Conservation (phyloP, 1,140 invertebrate genomes). For the Heliconius eleuchia region DNA sequence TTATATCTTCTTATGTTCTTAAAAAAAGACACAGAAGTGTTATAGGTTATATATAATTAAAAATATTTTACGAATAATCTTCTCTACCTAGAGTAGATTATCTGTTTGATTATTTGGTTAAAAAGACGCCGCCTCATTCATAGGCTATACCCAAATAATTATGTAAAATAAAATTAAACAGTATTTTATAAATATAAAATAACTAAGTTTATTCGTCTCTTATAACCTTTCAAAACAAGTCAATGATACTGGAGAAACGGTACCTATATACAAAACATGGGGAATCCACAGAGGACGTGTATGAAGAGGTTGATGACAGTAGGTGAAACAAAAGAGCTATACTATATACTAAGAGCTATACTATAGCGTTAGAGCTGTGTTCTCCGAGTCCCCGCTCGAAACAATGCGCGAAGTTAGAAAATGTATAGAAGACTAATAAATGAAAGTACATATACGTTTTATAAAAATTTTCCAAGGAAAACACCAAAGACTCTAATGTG, state of each 20-base stretch:
- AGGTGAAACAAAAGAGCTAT: conserved; percentile 3
- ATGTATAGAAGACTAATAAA: not conserved
- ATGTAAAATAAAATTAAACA: not conserved
- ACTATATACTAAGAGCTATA: not conserved
- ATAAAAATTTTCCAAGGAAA: not conserved
- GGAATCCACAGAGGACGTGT: not conserved
- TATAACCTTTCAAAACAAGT: not conserved
- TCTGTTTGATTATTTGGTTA: no score
- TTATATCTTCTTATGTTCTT: no score
- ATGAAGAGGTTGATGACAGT: not conserved
- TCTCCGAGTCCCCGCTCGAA: not conserved
- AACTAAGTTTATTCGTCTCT: not conserved
- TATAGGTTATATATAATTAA: no score
- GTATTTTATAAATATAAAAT: not conserved
- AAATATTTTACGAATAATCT: no score
- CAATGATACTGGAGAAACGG: no score
- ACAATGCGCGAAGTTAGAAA: not conserved
- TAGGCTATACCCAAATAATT: not conserved
- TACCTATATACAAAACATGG: no score
- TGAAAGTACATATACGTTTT: not conserved
- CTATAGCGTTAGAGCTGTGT: not conserved
- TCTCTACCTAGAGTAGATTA: no score
- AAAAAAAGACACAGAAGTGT: no score
- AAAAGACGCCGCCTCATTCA: no score
- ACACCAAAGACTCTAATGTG: not conserved